Evolutionary conservation across 2,888 invertebrate species (phyloP).

Genomic region (Sarcophaga carnaria): DNA sequence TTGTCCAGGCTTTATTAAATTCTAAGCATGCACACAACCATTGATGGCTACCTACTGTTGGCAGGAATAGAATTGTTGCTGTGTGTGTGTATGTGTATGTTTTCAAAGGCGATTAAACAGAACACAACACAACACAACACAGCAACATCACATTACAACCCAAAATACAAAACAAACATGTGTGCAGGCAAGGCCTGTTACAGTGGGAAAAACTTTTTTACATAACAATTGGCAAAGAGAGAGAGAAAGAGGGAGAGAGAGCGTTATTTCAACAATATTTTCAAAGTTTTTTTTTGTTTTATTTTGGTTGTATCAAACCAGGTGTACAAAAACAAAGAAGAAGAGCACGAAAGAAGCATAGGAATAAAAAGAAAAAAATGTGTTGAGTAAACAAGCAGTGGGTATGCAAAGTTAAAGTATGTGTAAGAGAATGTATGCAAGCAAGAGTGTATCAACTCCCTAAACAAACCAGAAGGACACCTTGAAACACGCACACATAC

Average conservation of each 20-base stretch:
- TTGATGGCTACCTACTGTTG: no score
- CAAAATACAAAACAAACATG: no score
- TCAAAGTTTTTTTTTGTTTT: constrained; percentile 6
- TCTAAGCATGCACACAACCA: not conserved
- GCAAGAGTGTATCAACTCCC: constrained; percentile 22
- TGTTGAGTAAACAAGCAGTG: no score
- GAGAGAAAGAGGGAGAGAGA: not conserved
- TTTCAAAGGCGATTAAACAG: not conserved
- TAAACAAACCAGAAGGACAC: constrained; percentile 12
- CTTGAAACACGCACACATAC: not conserved
- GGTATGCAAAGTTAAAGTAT: no score
- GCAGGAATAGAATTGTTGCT: no score
- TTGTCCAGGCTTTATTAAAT: constrained; percentile 37
- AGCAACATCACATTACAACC: no score
- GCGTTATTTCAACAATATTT: constrained; percentile 39
- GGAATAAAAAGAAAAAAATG: no score
- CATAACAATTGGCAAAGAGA: not conserved
- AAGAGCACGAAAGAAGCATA: not conserved
- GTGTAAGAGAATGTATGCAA: no score
- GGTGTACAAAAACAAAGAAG: constrained; percentile 41
- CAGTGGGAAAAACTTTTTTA: not conserved
- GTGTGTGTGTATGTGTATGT: no score
- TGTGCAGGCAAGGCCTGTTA: not conserved
- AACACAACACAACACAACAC: not conserved
- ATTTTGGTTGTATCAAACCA: not conserved